Evolutionary conservation across 2,888 invertebrate species (phyloP), one percentile per base, ranked within the genome.

Genomic region (Sinelater perroti): DNA sequence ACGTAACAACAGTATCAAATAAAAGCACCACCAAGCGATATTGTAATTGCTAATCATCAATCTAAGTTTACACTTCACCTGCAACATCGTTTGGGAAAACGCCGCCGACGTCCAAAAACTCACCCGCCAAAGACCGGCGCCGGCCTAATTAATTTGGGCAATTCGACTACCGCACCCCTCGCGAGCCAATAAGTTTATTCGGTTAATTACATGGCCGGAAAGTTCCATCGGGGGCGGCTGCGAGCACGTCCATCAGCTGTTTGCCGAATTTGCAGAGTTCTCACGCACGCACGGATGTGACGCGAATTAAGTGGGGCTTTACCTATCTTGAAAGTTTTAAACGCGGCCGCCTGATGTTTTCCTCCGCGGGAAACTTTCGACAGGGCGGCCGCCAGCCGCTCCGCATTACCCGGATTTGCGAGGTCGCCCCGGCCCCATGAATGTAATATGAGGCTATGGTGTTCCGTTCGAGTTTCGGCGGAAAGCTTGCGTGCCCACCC

Each of bases 321-420:
- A 47, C 47, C 35, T 47, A 33, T 47, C 47, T 30, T 36, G 30
- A 50, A 50, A 40, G 28, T 50, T 49, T 36, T 24, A 35, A 49
- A 49, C 49, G 28, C 18, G 28, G 36, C 38, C 40, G 31, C 47
- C 47, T 50, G 17, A 50, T 28, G 31, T 50, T 50, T 33, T 49
- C 17, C 35, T 35, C 21, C 3, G 11, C 20, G 47, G 47, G 17
- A 35, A 49, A 49, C 18, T 49, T 49, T 49, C 24, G 18, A n/a
- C 16, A 36, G 35, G 21, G 36, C 13, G 4, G 26, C 13, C 26
- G 40, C 40, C 40, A 40, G 21, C 40, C 40, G 40, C 26, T 40
- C 40, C 40, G 40, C 24, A 40, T 36, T 26, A 51, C 38, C 18
- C 26, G 40, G 50, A 51, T 51, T 51, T 38, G 11, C 11, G 18